A percentile compares a stretch with the other conserved stretches of the same genome.
These are phyloP conservation scores for Empidonax alnorum DNA, from an alignment of 2,113 vertebrate species.

Conservation along the genomic window DNA sequence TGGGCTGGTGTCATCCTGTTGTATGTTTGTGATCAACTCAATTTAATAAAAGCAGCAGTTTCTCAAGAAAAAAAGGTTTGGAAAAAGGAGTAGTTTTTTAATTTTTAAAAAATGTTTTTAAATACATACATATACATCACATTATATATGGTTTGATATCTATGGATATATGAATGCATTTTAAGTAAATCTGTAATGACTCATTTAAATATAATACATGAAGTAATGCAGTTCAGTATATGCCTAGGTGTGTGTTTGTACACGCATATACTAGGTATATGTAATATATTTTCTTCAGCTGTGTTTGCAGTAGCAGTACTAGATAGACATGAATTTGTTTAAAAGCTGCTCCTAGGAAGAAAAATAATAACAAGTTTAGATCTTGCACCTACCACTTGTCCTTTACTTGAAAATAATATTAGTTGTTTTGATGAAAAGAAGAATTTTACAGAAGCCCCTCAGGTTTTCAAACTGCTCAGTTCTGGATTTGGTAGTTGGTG, in stretches of 20 bases:
- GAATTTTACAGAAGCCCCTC: not conserved
- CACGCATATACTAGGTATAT: accelerated
- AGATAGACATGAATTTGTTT: not conserved
- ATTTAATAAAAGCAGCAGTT: not conserved
- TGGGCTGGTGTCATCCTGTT: not conserved
- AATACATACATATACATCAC: not conserved
- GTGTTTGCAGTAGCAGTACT: not conserved
- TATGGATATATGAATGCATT: not conserved
- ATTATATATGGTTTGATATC: not conserved
- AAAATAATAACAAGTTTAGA: not conserved
- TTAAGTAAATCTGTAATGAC: not conserved
- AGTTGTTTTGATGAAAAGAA: not conserved
- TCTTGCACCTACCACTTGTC: not conserved
- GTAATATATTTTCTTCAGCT: not conserved
- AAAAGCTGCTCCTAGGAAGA: not conserved
- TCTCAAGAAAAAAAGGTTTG: not conserved
- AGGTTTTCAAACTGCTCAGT: not conserved
- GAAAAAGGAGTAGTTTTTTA: accelerated
- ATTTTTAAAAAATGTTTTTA: not conserved
- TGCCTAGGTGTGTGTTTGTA: not conserved
- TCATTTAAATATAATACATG: not conserved
- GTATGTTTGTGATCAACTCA: not conserved
- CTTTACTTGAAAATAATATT: not conserved
- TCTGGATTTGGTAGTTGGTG: not conserved
- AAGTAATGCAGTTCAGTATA: not conserved